Percentiles rank a stretch among this genome's conserved stretches.
Conservation (phyloP, 2,113 vertebrate species). For the Thinocorus orbignyianus region DNA sequence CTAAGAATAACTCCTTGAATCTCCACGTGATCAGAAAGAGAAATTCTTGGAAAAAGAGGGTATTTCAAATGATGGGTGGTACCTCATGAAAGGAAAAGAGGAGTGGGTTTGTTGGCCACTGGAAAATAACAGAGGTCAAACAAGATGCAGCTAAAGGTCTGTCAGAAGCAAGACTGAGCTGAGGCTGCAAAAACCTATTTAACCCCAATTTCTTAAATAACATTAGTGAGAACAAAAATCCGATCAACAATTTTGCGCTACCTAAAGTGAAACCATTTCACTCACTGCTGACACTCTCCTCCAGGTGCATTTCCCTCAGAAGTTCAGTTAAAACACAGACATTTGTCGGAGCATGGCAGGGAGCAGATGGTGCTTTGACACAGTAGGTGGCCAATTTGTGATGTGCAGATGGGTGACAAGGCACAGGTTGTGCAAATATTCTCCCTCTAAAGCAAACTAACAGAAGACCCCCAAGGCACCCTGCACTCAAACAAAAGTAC, state of each 20-base stretch:
- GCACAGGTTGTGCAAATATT: background rate
- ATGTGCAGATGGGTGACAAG: background rate
- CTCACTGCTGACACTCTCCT: background rate
- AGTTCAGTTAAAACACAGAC: accelerated
- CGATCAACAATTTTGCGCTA: background rate
- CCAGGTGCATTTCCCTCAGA: background rate
- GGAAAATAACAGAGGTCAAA: background rate
- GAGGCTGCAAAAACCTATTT: background rate
- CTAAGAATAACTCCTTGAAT: background rate
- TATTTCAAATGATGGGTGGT: background rate
- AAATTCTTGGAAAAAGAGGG: background rate
- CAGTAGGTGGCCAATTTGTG: background rate
- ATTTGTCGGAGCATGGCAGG: accelerated
- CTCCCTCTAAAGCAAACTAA: background rate
- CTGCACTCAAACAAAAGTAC: background rate
- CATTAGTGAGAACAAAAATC: background rate
- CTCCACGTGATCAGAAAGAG: background rate
- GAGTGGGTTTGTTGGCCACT: background rate
- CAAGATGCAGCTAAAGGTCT: no score
- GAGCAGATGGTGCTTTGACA: background rate
- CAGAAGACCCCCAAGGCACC: background rate
- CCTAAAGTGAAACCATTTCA: background rate
- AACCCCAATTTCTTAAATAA: background rate
- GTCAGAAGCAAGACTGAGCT: background rate
- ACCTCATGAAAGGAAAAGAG: background rate